Percentiles rank a stretch among this genome's conserved stretches.
Evolutionary conservation across 2,113 vertebrate genomes (phyloP).

Genomic region (Tamias sibiricus): DNA sequence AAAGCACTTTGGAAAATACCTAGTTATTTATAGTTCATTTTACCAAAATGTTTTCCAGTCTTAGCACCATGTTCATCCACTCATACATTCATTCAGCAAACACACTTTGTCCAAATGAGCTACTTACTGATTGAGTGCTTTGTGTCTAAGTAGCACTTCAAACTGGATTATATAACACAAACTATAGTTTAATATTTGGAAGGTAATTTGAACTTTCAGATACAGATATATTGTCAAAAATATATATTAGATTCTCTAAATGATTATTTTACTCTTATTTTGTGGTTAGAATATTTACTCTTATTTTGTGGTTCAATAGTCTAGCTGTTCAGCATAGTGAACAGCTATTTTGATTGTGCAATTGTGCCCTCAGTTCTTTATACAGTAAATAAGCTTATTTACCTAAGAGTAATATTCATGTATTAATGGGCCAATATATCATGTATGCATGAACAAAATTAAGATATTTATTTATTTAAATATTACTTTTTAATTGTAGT

Average conservation of each 20-base stretch:
- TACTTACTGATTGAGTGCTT: slow-evolving; percentile 29
- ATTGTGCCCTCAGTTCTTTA: neutral
- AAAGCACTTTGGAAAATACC: slow-evolving; percentile 25
- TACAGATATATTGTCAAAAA: neutral
- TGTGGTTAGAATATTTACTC: neutral
- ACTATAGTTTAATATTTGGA: slow-evolving; percentile 25
- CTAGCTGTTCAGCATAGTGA: neutral
- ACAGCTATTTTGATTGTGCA: neutral
- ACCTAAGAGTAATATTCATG: neutral
- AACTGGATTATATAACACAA: neutral
- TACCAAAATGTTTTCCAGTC: neutral
- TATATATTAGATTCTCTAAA: neutral
- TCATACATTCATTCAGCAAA: neutral
- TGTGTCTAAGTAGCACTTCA: slow-evolving; percentile 16
- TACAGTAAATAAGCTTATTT: neutral
- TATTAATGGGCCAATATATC: neutral
- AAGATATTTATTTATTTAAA: neutral
- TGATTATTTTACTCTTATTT: neutral
- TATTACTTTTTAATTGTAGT: too few species aligned
- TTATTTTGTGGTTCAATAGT: neutral
- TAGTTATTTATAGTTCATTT: neutral
- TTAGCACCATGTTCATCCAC: neutral
- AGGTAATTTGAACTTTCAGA: slow-evolving; percentile 2
- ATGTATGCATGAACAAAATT: neutral
- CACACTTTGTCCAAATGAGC: neutral